Percentiles rank a stretch among this genome's conserved stretches.
Evolutionary conservation across 2,888 invertebrate species (phyloP).

Genomic region (Nemurella pictetii): DNA sequence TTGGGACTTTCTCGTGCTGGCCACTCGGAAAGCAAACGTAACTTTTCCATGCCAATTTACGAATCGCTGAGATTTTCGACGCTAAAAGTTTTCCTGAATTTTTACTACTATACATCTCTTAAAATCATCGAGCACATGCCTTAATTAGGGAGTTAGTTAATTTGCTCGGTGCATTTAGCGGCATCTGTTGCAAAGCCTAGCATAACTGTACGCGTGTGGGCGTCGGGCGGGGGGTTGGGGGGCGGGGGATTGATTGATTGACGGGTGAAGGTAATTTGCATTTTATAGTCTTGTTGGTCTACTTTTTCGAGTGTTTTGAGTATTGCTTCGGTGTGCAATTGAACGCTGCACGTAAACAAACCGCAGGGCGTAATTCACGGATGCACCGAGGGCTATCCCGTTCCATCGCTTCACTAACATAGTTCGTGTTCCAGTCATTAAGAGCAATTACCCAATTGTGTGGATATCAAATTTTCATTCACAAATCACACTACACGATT

Average conservation of each 20-base stretch:
- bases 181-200: not conserved
- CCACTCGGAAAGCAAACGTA: not conserved
- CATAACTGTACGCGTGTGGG: not conserved
- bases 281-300: not conserved
- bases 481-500: not conserved
- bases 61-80: not conserved
- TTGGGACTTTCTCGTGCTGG: too few relatives aligned
- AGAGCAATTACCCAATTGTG: not conserved
- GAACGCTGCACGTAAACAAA: not conserved
- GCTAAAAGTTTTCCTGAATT: not conserved
- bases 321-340: not conserved
- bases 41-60: not conserved
- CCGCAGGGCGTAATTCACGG: too few relatives aligned
- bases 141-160: not conserved
- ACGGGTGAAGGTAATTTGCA: not conserved
- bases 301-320: not conserved
- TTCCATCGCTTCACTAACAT: not conserved
- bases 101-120: not conserved
- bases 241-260: not conserved
- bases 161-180: not conserved
- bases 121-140: not conserved
- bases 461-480: not conserved
- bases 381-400: too few relatives aligned
- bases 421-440: not conserved
- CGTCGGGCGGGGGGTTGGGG: not conserved